Conservation (phyloP, 2,888 invertebrate genomes). For the Papilio gigon region DNA sequence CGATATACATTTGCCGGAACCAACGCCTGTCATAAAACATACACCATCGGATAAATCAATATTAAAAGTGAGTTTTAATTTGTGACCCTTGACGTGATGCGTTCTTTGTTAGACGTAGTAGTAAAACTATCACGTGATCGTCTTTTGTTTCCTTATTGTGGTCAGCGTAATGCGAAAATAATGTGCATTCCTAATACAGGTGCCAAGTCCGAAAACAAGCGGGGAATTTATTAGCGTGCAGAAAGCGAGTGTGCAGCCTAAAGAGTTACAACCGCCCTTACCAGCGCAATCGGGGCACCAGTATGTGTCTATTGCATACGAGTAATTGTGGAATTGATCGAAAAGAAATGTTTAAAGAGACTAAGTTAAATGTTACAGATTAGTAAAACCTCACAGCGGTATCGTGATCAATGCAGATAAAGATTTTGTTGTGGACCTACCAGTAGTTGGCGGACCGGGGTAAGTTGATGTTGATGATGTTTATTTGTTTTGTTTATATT, state of each 20-base stretch:
- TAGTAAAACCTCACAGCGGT: conserved; percentile 73
- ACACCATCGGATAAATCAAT: conserved; percentile 66
- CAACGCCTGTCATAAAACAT: conserved; percentile 61
- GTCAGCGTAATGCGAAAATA: neutral
- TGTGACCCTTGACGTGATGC: neutral
- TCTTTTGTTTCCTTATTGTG: neutral
- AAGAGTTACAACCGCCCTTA: conserved; percentile 62
- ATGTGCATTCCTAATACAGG: conserved; percentile 51
- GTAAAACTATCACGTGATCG: neutral
- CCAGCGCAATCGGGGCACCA: conserved; percentile 67
- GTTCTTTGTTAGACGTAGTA: neutral
- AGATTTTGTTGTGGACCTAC: conserved; percentile 64
- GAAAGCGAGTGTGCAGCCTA: conserved; percentile 60
- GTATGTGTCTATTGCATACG: conserved; percentile 56
- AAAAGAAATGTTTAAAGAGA: conserved; percentile 14
- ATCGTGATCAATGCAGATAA: conserved; percentile 67
- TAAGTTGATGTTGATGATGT: conserved; percentile 45
- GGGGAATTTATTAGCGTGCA: conserved; percentile 67
- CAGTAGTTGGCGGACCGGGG: conserved; percentile 59
- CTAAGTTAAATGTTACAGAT: conserved; percentile 55
- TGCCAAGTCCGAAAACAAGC: conserved; percentile 70
- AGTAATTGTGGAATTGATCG: conserved; percentile 2
- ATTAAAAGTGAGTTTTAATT: conserved; percentile 59
- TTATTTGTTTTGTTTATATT: neutral
- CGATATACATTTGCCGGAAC: conserved; percentile 63